Evolutionary conservation across 2,113 vertebrate genomes (phyloP), one percentile per base, ranked within the genome.

Genomic region (Caranx ignobilis): DNA sequence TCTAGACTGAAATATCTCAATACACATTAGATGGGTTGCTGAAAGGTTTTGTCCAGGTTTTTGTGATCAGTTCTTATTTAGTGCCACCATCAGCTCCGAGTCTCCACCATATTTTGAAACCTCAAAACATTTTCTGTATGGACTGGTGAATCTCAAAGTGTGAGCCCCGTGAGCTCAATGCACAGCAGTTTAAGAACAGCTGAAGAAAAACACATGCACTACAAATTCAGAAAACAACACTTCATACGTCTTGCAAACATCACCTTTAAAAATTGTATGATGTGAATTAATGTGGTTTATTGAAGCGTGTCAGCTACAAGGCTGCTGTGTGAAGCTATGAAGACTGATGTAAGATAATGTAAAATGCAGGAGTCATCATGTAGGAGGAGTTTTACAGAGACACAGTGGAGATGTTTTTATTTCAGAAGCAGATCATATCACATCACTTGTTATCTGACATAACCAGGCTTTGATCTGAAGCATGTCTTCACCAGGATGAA

Each of bases 381-480:
- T 10, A 1, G 37, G 37, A 41, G 39, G 8, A 41, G 39, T 41
- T 41, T 4, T 37, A 56, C 65, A 50, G 70, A 66, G 81, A 83
- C 39, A 41, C 39, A 52, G 67, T n/a, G 4, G 75, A n/a, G 76
- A 70, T 85, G 80, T 87, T 87, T 89, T 63, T 52, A 69, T 85
- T 86, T 72, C 82, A 84, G 79, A 77, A 77, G 81, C 81, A 87
- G 67, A 83, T 89, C 81, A 73, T 43, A 79, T 88, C 61, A 68
- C 66, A 79, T 90, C 88, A 85, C 75, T 70, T 43, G 12, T 77
- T 52, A 79, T 54, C 81, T 60, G 80, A 77, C 57, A 55, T 52
- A 84, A 84, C 73, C 43, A 16, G 71, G 81, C 86, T 93, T 92
- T 90, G 87, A 92, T 88, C 69, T 87, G 77, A 84, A 70, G 84